These are phyloP conservation scores for Danio jaintianensis DNA, from an alignment of 2,797 vertebrate species.

Conservation along the genomic window DNA sequence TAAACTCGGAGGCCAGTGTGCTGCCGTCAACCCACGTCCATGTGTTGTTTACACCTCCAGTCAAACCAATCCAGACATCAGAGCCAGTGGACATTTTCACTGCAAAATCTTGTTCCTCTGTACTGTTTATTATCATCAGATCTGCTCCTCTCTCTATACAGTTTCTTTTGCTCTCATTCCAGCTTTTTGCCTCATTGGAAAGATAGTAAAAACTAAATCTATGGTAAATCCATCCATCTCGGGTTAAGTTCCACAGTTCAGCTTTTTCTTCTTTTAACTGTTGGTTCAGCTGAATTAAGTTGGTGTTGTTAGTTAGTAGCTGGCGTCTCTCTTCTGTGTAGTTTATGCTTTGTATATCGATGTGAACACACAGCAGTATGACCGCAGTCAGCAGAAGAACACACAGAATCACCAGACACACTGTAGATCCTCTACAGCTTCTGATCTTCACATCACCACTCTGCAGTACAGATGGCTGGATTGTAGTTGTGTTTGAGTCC, in stretches of 20 bases:
- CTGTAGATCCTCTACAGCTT: background rate
- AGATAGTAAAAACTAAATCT: conserved; percentile 17
- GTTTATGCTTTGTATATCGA: background rate
- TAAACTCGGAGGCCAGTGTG: background rate
- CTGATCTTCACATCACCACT: background rate
- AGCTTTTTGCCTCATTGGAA: background rate
- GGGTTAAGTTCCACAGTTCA: conserved; percentile 3
- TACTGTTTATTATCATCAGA: conserved; percentile 5
- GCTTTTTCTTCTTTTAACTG: background rate
- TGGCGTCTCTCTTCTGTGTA: background rate
- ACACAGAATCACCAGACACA: background rate
- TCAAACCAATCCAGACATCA: background rate
- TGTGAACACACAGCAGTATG: background rate
- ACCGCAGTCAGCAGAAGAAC: conserved; percentile 7
- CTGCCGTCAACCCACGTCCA: background rate
- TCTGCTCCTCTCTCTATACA: background rate
- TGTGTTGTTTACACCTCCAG: background rate
- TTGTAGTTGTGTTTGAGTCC: background rate
- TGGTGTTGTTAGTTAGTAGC: background rate
- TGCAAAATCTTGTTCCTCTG: background rate
- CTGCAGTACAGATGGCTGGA: background rate
- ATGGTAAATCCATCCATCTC: conserved; percentile 13
- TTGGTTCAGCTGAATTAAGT: background rate
- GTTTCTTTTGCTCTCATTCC: conserved; percentile 6
- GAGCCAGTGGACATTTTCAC: background rate